A percentile compares a stretch with the other conserved stretches of the same genome.
Evolutionary conservation across 2,888 invertebrate species (phyloP).

Genomic region (Monochamus alternatus): DNA sequence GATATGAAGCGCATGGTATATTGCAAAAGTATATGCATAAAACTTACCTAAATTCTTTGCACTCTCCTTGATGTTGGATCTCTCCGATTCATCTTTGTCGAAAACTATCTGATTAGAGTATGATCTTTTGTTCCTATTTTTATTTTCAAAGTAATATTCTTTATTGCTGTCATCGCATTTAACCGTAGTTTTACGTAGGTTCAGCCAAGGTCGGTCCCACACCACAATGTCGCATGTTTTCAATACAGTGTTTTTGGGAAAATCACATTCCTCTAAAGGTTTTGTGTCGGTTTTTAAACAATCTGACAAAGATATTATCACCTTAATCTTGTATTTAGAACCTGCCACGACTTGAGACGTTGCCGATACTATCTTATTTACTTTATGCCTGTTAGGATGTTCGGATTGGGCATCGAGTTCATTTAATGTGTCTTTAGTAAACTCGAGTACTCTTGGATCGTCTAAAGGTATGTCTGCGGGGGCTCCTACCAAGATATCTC

Average conservation of each 20-base stretch:
- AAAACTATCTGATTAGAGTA: background rate
- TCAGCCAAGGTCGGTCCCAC: constrained; percentile 77
- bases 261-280: constrained; percentile 45
- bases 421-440: constrained; percentile 44
- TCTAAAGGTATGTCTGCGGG: constrained; percentile 40
- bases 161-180: constrained; percentile 43
- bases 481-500: constrained; percentile 42
- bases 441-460: constrained; percentile 47
- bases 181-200: constrained; percentile 44
- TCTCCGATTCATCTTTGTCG: background rate
- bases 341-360: constrained; percentile 57
- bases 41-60: background rate
- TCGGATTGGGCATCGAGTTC: constrained; percentile 49
- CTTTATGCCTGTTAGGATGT: constrained; percentile 50
- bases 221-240: constrained; percentile 71
- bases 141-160: constrained; percentile 20
- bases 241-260: constrained; percentile 53
- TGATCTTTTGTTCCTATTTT: background rate
- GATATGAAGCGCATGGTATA: too few relatives aligned
- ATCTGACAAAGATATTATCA: constrained; percentile 48
- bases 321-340: constrained; percentile 51
- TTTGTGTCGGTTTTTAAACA: constrained; percentile 50
- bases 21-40: background rate
- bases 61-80: background rate
- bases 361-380: constrained; percentile 52